Evolutionary conservation across 1,140 invertebrate genomes (phyloP).

Genomic region (Tetragonula clypearis): DNA sequence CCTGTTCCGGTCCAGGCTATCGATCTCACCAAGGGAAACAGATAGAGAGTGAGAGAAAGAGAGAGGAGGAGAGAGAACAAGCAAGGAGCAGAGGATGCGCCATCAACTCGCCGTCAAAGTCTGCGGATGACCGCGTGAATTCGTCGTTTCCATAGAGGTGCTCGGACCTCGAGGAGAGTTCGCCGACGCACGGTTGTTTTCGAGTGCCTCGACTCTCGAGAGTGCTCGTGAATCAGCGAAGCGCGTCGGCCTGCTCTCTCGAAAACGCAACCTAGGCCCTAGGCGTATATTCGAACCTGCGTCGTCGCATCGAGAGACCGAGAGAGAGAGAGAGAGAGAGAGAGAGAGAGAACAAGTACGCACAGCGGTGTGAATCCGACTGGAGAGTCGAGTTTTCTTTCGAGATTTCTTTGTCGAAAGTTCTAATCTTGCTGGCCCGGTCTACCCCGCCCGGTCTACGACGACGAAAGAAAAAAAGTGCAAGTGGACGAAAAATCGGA

Average conservation of each 20-base stretch:
- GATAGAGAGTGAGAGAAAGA: slow-evolving; percentile 15
- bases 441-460: no score
- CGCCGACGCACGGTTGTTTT: neutral
- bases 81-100: slow-evolving; percentile 13
- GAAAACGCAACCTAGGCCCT: neutral
- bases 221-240: slow-evolving; percentile 25
- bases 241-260: neutral
- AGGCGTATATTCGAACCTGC: neutral
- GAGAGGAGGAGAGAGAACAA: neutral
- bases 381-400: neutral
- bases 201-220: neutral
- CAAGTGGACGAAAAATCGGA: neutral
- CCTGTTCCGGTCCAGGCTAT: slow-evolving; percentile 72
- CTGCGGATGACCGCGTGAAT: slow-evolving; percentile 45
- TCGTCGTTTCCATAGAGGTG: neutral
- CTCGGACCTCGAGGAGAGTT: neutral
- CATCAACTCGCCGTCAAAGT: slow-evolving; percentile 51
- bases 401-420: neutral
- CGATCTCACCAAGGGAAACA: slow-evolving; percentile 62
- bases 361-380: neutral
- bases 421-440: no score
- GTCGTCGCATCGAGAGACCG: neutral
- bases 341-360: neutral
- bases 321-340: no score
- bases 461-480: no score